phyloP scores from a whole-genome alignment of 2,797 vertebrate genomes.

The Salarias fasciatus region DNA sequence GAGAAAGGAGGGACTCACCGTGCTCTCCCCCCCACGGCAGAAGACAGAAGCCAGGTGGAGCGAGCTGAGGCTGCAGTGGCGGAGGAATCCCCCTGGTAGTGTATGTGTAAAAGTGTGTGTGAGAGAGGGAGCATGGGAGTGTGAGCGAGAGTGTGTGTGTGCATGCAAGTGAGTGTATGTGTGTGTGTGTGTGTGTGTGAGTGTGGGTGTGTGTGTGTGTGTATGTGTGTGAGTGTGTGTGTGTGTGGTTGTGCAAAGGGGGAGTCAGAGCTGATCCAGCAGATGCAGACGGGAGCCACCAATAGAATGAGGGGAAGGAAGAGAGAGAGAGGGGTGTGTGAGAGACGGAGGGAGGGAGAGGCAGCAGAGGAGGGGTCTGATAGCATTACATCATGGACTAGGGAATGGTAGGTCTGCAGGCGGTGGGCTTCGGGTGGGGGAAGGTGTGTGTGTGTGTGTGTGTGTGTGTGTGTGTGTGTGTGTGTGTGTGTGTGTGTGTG shows the following conservation, averaged over 20 bases:
- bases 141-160: slow-evolving; percentile 18
- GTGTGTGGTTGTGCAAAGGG: slow-evolving; percentile 3
- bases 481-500: slow-evolving; percentile 23
- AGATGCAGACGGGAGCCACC: slow-evolving; percentile 78
- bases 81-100: slow-evolving; percentile 76
- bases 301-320: slow-evolving; percentile 69
- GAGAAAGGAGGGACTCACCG: slow-evolving; percentile 72
- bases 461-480: slow-evolving; percentile 30
- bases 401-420: slow-evolving; percentile 73
- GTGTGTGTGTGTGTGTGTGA: slow-evolving; percentile 17
- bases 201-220: slow-evolving; percentile 18
- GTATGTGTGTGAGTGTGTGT: slow-evolving; percentile 24
- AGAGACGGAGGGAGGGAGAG: slow-evolving; percentile 62
- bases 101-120: slow-evolving; percentile 76
- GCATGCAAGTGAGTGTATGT: slow-evolving; percentile 16
- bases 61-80: slow-evolving; percentile 63
- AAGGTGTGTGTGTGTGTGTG: slow-evolving; percentile 57
- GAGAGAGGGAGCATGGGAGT: slow-evolving; percentile 41
- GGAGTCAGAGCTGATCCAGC: slow-evolving; percentile 75
- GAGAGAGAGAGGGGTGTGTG: slow-evolving; percentile 61
- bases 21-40: slow-evolving; percentile 37
- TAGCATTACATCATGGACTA: slow-evolving; percentile 82
- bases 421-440: slow-evolving; percentile 70
- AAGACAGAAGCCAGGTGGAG: slow-evolving; percentile 65
- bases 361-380: slow-evolving; percentile 75